Evolutionary conservation across 2,113 vertebrate genomes (phyloP), one percentile per base, ranked within the genome.

Genomic region (Meles meles): DNA sequence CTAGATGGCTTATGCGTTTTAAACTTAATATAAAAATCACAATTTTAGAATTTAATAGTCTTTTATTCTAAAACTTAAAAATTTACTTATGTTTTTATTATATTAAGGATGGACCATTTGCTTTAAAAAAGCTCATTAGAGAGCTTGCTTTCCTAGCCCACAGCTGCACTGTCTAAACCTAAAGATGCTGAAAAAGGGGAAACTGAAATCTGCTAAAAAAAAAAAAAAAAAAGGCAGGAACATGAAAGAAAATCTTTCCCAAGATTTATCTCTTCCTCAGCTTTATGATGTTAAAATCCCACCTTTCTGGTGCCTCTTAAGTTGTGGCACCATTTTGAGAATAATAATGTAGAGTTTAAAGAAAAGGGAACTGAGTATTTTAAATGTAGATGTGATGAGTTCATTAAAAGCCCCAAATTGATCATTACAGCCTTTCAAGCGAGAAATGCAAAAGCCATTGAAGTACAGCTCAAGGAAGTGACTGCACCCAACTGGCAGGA

Each of bases 111-210:
- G 82, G 39, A 20, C 55, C 59, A 49, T 63, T 67, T 47, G 49
- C 57, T 97, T 97, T 86, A 27, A 47, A 74, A 94, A 76, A 37
- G 15, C 13, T 86, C 57, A 87, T 76, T 44, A 71, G 67, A 63
- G 90, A 93, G 93, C 72, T 69, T 15, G 25, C 25, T 83, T 77
- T 55, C 44, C 91, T 85, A 88, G 77, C 71, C 52, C 63, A 88
- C 71, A 92, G 55, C 83, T 72, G 63, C 37, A n/a, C 37, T 44
- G 15, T 90, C 72, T 27, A 83, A 71, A 37, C 47, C 49, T 59
- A 83, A 85, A 92, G 42, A 92, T 57, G 71, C 89, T 61, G 27
- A 85, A 79, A 95, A 96, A 89, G 72, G 76, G 67, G 63, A 84
- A 74, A 76, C 11, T 59, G 55, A 77, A 71, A 81, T 42, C 52